Conservation (phyloP, 2,888 invertebrate species). For the Rhynchonema sp. region DNA sequence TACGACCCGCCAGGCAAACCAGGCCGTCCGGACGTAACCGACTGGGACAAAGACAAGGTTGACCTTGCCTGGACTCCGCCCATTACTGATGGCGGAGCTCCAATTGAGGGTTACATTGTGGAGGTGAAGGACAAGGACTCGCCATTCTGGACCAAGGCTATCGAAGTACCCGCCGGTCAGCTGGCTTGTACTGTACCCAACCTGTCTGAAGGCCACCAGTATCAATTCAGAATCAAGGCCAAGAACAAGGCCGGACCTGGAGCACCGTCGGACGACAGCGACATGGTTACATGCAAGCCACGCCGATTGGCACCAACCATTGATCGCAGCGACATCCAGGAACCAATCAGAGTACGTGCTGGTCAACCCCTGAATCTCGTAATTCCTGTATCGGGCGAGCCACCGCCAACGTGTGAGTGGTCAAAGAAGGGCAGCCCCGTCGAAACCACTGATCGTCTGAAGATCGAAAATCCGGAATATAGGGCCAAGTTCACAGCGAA, state of each 20-base stretch:
- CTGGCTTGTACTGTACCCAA: slow-evolving; percentile 49
- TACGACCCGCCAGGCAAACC: slow-evolving; percentile 62
- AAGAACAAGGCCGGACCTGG: slow-evolving; percentile 86
- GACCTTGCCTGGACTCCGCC: slow-evolving; percentile 83
- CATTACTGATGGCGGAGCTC: slow-evolving; percentile 76
- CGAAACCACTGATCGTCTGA: background rate
- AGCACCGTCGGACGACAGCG: slow-evolving; percentile 75
- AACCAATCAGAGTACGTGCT: slow-evolving; percentile 31
- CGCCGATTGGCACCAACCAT: slow-evolving; percentile 43
- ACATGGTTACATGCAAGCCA: slow-evolving; percentile 78
- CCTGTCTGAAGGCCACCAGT: slow-evolving; percentile 71
- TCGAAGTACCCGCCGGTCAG: background rate
- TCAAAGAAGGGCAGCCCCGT: slow-evolving; percentile 6
- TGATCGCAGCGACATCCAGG: slow-evolving; percentile 31
- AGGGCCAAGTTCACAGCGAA: slow-evolving; percentile 65
- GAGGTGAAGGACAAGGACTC: slow-evolving; percentile 57
- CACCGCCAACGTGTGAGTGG: slow-evolving; percentile 34
- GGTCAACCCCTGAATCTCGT: slow-evolving; percentile 33
- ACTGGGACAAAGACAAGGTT: slow-evolving; percentile 90
- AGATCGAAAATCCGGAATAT: slow-evolving; percentile 68
- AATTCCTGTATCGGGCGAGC: slow-evolving; percentile 35
- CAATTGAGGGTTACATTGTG: slow-evolving; percentile 78
- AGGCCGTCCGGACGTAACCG: slow-evolving; percentile 64
- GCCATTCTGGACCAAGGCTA: background rate
- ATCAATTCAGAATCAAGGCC: slow-evolving; percentile 78